phyloP scores from a whole-genome alignment of 1,140 invertebrate species.

The Leptopilina clavipes region DNA sequence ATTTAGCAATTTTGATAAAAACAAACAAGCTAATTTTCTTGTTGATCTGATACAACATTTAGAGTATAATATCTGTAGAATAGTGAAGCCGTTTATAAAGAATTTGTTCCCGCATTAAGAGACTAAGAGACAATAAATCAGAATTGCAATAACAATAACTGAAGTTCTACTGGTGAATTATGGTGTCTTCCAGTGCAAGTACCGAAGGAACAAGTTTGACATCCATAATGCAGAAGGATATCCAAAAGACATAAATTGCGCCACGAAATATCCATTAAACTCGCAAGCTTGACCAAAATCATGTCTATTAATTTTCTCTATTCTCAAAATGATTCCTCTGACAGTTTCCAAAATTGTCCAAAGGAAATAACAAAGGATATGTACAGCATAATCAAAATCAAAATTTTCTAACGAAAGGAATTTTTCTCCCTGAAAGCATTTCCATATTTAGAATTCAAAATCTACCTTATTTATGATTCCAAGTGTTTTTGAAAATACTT shows the following conservation, averaged over 20 bases:
- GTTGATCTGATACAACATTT: no score
- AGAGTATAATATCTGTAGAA: no score
- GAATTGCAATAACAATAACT: not conserved
- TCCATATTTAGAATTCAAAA: no score
- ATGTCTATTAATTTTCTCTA: not conserved
- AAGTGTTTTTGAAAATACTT: not conserved
- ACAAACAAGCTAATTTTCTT: no score
- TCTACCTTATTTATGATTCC: no score
- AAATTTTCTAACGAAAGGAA: no score
- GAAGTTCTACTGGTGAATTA: not conserved
- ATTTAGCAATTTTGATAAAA: no score
- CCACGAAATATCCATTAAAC: not conserved
- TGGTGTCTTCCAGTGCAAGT: not conserved
- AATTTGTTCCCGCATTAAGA: not conserved
- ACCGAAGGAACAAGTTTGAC: conserved; percentile 18
- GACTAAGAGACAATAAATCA: not conserved
- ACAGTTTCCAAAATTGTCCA: not conserved
- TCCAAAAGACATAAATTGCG: conserved; percentile 9
- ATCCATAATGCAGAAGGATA: conserved; percentile 32
- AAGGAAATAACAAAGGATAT: no score
- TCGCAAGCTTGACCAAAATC: not conserved
- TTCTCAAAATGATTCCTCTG: not conserved
- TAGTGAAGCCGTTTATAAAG: no score
- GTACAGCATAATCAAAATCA: no score
- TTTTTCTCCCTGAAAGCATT: no score